Conservation (phyloP, 2,113 vertebrate species). For the Austrofundulus limnaeus region DNA sequence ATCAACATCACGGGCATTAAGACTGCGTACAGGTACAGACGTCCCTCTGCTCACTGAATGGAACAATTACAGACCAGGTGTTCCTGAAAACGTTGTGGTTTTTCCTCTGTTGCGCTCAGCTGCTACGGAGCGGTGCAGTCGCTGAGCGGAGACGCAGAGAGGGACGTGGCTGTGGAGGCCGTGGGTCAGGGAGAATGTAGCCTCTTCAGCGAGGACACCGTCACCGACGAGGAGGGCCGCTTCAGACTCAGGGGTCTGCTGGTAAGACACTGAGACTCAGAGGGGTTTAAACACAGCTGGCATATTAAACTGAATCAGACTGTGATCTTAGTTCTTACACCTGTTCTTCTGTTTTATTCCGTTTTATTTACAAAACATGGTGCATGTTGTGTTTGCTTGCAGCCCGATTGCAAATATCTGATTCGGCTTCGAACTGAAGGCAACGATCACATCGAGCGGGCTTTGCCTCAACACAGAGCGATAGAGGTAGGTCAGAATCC, state of each 20-base stretch:
- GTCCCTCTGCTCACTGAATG: too few species aligned
- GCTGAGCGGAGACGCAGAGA: constrained; percentile 93
- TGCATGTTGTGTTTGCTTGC: constrained; percentile 40
- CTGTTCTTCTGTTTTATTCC: too few species aligned
- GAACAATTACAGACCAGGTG: too few species aligned
- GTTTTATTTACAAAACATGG: too few species aligned
- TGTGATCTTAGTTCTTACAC: too few species aligned
- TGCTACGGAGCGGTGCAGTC: constrained; percentile 94
- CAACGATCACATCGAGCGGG: constrained; percentile 95
- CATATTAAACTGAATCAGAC: not conserved
- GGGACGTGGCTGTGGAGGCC: constrained; percentile 91
- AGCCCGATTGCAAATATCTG: constrained; percentile 92
- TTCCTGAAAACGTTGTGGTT: too few species aligned
- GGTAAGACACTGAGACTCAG: constrained; percentile 76
- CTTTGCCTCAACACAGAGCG: constrained; percentile 88
- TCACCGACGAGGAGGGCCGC: constrained; percentile 93
- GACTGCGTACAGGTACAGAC: constrained; percentile 79
- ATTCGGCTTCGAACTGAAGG: constrained; percentile 93
- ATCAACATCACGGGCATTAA: constrained; percentile 91
- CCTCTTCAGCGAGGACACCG: constrained; percentile 92
- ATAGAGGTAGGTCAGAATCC: constrained; percentile 79
- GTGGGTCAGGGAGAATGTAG: constrained; percentile 89
- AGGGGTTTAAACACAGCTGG: not conserved
- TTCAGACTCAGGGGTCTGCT: constrained; percentile 92
- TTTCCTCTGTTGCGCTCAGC: constrained; percentile 64